Evolutionary conservation across 2,888 invertebrate genomes (phyloP), one percentile per base, ranked within the genome.

Genomic region (Crioceris asparagi): DNA sequence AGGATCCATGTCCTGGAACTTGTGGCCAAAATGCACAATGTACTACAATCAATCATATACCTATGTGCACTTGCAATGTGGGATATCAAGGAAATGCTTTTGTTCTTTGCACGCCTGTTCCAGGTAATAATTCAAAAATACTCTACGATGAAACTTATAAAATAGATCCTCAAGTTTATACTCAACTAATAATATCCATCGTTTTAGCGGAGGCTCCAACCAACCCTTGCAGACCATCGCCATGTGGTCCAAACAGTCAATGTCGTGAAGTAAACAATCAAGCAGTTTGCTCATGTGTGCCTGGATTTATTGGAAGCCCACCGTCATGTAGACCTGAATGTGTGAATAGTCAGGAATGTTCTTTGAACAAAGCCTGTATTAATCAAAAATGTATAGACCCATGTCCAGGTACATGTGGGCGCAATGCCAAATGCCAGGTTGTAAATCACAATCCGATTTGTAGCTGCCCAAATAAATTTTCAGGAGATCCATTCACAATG

Each of bases 11-110:
- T 53, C 69, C 72, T 8, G 79, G 79, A 46, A 78, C 77, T 10
- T 87, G 87, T 59, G 86, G 83, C n/a, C 65, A 68, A 43, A 75
- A 77, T 53, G 83, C 86, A 1, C 56, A 75, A 38, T 87, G 87
- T 59, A 68, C 76, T 50, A 81, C 81, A 3, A 70, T 79, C 29
- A 81, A 79, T 55, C 86, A 87, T 54, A 75, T 81, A 56, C 81
- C 86, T 6, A 75, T 76, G 50, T 87, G 87, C 54, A 73, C 72
- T 29, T 87, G 86, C 59, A 75, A 79, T 10, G 61, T 65, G 17
- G 76, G 72, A 51, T 79, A 73, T 56, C 67, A 72, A 29, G 86
- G 85, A 50, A 79, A 83, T 60, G 80, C 84, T 27, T 74, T 83
- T 63, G 67, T 79, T 40, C 67, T 72, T 43, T 83, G 83, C 54